Base-by-base conservation (phyloP, 1,140 invertebrate genomes). In the Heliconius hermathena region DNA sequence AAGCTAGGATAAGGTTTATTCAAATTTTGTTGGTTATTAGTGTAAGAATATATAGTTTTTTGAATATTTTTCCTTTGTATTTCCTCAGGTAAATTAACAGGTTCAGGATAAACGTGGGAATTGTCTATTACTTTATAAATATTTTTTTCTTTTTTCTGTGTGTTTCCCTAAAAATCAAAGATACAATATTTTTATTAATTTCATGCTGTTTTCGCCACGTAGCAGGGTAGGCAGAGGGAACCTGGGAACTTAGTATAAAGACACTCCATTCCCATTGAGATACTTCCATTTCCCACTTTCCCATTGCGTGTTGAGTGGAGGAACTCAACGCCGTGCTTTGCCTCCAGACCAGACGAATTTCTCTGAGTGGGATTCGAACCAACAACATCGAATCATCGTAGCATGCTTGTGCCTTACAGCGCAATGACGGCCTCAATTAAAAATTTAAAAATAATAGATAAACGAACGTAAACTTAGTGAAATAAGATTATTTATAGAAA, bases 31-130 rank as follows among this genome's bases (percentile, higher is more conserved):
- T 22, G 54, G 8, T 57, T 57, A 20, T 57, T 57, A 22, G 20
- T 4, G 3, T 57, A 22, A 22, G 54, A 22, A 57, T 73, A 41
- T 71, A 81, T 71, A 41, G n/a, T 79, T 79, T 54, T 74, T 36
- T 60, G 52, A 54, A 49, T n/a, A 29, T 26, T 18, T 20, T 66
- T 75, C 26, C 74, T 41, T 76, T 79, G 54, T 22, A 57, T 22
- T 57, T 22, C 54, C 1, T 52, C 49, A 52, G 49, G 49, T 52
- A 52, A 52, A 52, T 74, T 81, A 1, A 78, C 71, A 6, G 90
- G 88, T 80, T 90, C 88, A 9, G 86, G 85, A 41, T 85, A 88
- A n/a, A 36, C 72, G 9, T 88, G 85, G 1, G 41, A 76, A 74
- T 84, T 87, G 13, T 88, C 83, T 2, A 60, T 13, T 9, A 82